Percentiles rank a stretch among this genome's conserved stretches.
Evolutionary conservation across 2,797 vertebrate species (phyloP).

Genomic region (Psittacula echo): DNA sequence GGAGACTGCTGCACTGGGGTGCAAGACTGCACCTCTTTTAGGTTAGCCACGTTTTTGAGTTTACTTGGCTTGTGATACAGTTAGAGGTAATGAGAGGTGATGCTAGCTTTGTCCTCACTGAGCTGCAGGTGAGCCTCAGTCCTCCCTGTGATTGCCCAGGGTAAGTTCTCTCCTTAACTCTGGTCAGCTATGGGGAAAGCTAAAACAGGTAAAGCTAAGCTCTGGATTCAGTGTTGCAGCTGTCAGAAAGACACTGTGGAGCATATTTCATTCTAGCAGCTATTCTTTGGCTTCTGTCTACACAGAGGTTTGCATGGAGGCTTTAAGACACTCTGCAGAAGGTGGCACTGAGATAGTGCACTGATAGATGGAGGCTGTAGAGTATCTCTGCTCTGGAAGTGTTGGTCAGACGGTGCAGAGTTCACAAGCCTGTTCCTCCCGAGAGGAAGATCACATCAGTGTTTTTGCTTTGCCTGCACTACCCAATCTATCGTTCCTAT

Average conservation of each 20-base stretch:
- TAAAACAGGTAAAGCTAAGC: background rate
- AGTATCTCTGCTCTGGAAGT: background rate
- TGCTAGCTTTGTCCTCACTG: background rate
- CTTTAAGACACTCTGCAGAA: background rate
- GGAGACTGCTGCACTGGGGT: background rate
- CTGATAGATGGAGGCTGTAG: background rate
- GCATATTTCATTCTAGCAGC: background rate
- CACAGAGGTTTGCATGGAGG: background rate
- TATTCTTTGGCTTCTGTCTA: background rate
- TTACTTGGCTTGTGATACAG: background rate
- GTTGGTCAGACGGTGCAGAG: background rate
- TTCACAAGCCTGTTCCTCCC: background rate
- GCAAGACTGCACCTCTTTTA: background rate
- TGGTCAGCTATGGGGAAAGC: background rate
- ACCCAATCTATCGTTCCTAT: background rate
- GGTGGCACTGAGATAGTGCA: accelerated
- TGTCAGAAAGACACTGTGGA: background rate
- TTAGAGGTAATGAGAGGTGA: background rate
- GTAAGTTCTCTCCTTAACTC: background rate
- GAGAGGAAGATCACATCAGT: background rate
- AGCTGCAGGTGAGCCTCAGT: background rate
- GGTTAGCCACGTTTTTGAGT: background rate
- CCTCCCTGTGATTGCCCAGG: background rate
- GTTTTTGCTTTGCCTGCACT: background rate
- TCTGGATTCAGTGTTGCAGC: background rate